Percentiles rank a stretch among this genome's conserved stretches.
phyloP scores from a whole-genome alignment of 2,113 vertebrate genomes.

The Circaetus gallicus region DNA sequence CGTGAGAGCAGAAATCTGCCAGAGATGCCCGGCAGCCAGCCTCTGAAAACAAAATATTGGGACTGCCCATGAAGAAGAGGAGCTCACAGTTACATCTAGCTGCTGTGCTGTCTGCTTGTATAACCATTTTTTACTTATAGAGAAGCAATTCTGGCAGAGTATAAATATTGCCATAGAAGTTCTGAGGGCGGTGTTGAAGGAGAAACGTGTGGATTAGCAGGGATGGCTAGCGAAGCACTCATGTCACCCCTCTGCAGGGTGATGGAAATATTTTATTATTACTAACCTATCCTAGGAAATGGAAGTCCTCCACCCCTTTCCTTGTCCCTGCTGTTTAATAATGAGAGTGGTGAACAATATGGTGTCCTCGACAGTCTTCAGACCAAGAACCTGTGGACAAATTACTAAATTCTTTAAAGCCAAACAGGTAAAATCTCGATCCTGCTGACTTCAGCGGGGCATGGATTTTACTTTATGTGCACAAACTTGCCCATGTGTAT shows the following conservation, averaged over 20 bases:
- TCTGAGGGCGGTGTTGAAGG: background rate
- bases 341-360: background rate
- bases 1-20: background rate
- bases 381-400: background rate
- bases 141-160: background rate
- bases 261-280: constrained; percentile 38
- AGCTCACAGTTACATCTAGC: background rate
- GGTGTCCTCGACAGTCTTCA: background rate
- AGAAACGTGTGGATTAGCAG: constrained; percentile 41
- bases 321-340: background rate
- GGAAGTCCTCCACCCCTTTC: background rate
- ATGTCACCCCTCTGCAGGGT: background rate
- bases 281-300: background rate
- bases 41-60: background rate
- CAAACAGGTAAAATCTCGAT: background rate
- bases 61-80: background rate
- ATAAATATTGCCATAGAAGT: background rate
- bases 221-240: constrained; percentile 16
- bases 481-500: background rate
- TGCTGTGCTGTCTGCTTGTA: background rate
- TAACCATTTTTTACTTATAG: constrained; percentile 4
- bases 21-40: background rate
- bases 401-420: background rate
- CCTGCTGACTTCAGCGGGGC: background rate
- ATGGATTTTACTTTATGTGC: background rate